Base-by-base conservation (phyloP, 1,140 invertebrate species). In the Papilio dardanus region DNA sequence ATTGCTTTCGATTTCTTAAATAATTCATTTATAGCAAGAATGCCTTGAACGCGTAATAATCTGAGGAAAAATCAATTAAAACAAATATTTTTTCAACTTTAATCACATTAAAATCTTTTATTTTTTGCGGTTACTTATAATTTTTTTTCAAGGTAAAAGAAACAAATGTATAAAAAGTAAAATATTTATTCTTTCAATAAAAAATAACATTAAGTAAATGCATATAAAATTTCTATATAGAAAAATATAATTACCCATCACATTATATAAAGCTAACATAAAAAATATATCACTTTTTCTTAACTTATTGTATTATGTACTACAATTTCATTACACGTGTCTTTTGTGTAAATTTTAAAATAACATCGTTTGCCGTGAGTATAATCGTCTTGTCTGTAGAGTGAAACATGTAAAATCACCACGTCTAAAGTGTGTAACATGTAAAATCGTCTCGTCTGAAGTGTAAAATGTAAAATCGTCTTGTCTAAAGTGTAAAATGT, bases 1-100 rank as follows among this genome's bases (percentile, higher is more conserved):
- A 77, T 66, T 79, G 77, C 7, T 69, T 75, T 81, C 68, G 24
- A 71, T 37, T 37, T 19, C 31, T 31, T 54, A 54, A 54, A 54
- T 54, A 54, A 54, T 54, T 54, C 50, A 54, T 16, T n/a, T 14
- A 46, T 46, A 14, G 42, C 4, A 46, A 0, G 37, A 33, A 37
- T 10, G 35, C 3, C 12, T 37, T 10, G n/a, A n/a, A n/a, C n/a
- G n/a, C n/a, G n/a, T n/a, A n/a, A n/a, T n/a, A n/a, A n/a, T n/a
- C n/a, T n/a, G n/a, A n/a, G n/a, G n/a, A n/a, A n/a, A n/a, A n/a
- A n/a, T n/a, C n/a, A n/a, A n/a, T n/a, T n/a, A n/a, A n/a, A n/a
- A n/a, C n/a, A n/a, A n/a, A n/a, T n/a, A n/a, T n/a, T n/a, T n/a
- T n/a, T n/a, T n/a, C n/a, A n/a, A n/a, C n/a, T n/a, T n/a, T n/a